These are phyloP conservation scores for Lasioglossum marginatum DNA, from an alignment of 2,888 invertebrate species.

Conservation along the genomic window DNA sequence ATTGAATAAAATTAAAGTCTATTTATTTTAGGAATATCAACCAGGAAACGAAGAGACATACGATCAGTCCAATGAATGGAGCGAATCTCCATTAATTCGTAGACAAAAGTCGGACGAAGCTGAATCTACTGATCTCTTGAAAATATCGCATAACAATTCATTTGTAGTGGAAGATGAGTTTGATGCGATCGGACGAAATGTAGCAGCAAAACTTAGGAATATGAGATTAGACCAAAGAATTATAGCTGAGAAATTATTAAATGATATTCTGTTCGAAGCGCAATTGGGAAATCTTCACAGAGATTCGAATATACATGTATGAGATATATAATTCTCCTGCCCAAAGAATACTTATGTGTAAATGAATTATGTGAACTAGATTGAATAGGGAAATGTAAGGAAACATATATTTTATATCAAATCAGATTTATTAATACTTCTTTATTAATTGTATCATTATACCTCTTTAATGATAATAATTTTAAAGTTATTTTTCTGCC, in stretches of 20 bases:
- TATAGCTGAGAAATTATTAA: slow-evolving; percentile 84
- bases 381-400: slow-evolving; percentile 24
- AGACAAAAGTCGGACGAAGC: slow-evolving; percentile 76
- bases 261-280: slow-evolving; percentile 84
- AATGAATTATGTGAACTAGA: slow-evolving; percentile 18
- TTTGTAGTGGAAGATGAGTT: slow-evolving; percentile 81
- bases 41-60: slow-evolving; percentile 74
- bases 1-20: slow-evolving; percentile 13
- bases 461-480: slow-evolving; percentile 26
- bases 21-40: slow-evolving; percentile 75
- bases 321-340: slow-evolving; percentile 40
- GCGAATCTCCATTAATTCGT: slow-evolving; percentile 71
- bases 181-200: slow-evolving; percentile 83
- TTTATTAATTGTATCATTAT: slow-evolving; percentile 32
- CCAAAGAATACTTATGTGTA: slow-evolving; percentile 25
- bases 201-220: slow-evolving; percentile 84
- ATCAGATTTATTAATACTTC: slow-evolving; percentile 32
- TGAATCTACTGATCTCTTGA: slow-evolving; percentile 76
- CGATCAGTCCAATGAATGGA: slow-evolving; percentile 76
- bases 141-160: slow-evolving; percentile 77
- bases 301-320: slow-evolving; percentile 83
- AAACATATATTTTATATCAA: slow-evolving; percentile 45
- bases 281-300: slow-evolving; percentile 84
- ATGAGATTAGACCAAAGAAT: slow-evolving; percentile 84
- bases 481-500: slow-evolving; percentile 28